Conservation (phyloP, 2,888 invertebrate species). For the Ophion ellenae region DNA sequence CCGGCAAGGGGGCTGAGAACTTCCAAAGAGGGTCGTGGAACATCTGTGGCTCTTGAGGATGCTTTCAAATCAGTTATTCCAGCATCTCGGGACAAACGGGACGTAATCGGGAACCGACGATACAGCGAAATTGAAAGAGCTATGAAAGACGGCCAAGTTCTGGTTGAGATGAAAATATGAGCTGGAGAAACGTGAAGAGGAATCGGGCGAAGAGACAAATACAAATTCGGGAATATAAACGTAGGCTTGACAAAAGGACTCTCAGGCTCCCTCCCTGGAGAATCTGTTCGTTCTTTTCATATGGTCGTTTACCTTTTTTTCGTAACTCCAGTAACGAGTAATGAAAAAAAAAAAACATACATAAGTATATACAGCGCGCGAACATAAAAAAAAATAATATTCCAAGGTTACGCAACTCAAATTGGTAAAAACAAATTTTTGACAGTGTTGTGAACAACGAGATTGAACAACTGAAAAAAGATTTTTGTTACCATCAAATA, state of each 20-base stretch:
- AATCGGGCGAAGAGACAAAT: neutral
- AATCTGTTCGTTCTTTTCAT: conserved; percentile 38
- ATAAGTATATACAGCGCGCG: no score
- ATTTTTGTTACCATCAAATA: no score
- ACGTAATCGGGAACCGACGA: conserved; percentile 5
- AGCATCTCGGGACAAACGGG: conserved; percentile 58
- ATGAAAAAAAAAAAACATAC: no score
- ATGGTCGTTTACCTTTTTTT: neutral
- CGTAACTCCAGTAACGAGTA: neutral
- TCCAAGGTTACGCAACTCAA: no score
- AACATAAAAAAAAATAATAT: no score
- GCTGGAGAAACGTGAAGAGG: neutral
- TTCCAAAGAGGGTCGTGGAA: conserved; percentile 58
- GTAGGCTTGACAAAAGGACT: conserved; percentile 51
- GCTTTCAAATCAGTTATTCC: conserved; percentile 76
- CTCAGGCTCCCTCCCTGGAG: conserved; percentile 32
- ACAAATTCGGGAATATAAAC: conserved; percentile 15
- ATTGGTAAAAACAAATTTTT: no score
- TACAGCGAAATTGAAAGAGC: conserved; percentile 22
- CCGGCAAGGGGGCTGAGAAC: conserved; percentile 41
- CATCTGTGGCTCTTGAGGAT: conserved; percentile 68
- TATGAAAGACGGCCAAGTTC: conserved; percentile 35
- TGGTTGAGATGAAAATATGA: conserved; percentile 18
- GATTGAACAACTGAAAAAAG: no score
- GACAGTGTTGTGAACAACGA: no score